Evolutionary conservation across 2,797 vertebrate species (phyloP).

Genomic region (Etheostoma nigrum): DNA sequence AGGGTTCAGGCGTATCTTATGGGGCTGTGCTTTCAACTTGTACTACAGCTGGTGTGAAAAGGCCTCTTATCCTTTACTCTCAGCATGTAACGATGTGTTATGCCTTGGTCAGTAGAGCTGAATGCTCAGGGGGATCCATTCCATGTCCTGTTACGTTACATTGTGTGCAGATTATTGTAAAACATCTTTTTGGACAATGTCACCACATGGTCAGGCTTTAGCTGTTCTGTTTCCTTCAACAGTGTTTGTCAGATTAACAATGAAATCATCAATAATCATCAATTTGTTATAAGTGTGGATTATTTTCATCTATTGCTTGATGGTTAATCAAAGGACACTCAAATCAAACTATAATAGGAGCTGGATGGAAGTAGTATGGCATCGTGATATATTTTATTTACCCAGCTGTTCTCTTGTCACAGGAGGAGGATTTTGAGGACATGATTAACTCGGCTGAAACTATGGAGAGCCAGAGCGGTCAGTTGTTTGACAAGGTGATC

Average conservation of each 20-base stretch:
- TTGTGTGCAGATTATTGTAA: constrained; percentile 43
- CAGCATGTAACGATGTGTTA: constrained; percentile 53
- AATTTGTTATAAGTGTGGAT: not conserved
- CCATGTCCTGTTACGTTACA: constrained; percentile 40
- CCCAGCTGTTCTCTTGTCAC: constrained; percentile 39
- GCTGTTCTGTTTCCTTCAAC: not conserved
- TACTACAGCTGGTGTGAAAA: constrained; percentile 51
- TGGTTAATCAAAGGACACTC: not conserved
- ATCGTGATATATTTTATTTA: not conserved
- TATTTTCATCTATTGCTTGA: not conserved
- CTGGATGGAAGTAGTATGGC: not conserved
- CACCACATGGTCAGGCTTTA: constrained; percentile 10
- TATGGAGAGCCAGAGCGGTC: constrained; percentile 89
- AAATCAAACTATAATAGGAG: not conserved
- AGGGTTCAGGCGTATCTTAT: constrained; percentile 25
- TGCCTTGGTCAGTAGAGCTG: constrained; percentile 22
- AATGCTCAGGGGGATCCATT: constrained; percentile 20
- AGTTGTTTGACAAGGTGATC: constrained; percentile 92
- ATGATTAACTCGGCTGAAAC: constrained; percentile 90
- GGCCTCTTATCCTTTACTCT: constrained; percentile 41
- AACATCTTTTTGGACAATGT: constrained; percentile 11
- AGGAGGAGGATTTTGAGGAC: constrained; percentile 95
- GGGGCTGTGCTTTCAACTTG: constrained; percentile 21
- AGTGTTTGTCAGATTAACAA: constrained; percentile 5
- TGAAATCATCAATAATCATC: constrained; percentile 15